A percentile compares a stretch with the other conserved stretches of the same genome.
Evolutionary conservation across 2,113 vertebrate species (phyloP).

Genomic region (Steatornis caripensis): DNA sequence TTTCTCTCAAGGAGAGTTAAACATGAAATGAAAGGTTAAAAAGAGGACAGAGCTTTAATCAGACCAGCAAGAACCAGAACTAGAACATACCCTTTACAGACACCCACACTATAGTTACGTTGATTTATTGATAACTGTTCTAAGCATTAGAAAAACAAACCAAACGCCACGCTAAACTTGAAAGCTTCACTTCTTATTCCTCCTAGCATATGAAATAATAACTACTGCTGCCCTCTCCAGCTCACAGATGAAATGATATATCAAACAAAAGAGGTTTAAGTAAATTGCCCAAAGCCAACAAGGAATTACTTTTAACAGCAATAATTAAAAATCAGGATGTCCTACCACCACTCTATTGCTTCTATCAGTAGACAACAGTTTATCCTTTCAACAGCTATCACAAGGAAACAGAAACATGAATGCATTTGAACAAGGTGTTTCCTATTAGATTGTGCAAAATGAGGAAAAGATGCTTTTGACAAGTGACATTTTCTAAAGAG

Average conservation of each 20-base stretch:
- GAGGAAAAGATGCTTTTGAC: neutral
- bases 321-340: neutral
- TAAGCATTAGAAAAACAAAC: neutral
- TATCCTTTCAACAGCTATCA: neutral
- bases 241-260: neutral
- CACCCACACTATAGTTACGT: neutral
- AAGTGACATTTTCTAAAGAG: neutral
- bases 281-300: neutral
- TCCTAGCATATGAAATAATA: neutral
- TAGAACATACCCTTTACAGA: neutral
- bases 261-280: neutral
- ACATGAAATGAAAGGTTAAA: neutral
- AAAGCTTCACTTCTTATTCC: neutral
- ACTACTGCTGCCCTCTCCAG: neutral
- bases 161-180: neutral
- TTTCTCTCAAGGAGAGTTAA: neutral
- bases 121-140: neutral
- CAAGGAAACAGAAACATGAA: neutral
- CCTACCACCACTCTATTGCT: neutral
- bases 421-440: slow-evolving; percentile 5
- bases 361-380: neutral
- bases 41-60: neutral
- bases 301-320: neutral
- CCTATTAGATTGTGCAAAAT: slow-evolving; percentile 1
- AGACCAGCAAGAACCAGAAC: neutral